Base-by-base conservation (phyloP, 2,113 vertebrate species). In the Tautogolabrus adspersus region DNA sequence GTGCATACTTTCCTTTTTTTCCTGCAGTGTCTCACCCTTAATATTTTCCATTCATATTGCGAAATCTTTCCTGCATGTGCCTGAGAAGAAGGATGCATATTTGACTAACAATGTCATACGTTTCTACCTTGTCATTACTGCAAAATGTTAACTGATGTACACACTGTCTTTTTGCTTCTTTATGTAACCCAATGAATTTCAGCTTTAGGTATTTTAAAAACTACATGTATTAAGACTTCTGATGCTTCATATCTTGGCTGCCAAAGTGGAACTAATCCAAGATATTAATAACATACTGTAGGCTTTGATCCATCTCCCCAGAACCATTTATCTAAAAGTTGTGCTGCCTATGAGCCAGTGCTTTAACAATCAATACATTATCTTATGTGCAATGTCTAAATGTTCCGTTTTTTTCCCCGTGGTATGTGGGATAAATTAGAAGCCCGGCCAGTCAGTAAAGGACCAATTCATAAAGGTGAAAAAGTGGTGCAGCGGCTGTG, bases 401-500 rank as follows among this genome's bases (percentile, higher is more conserved):
- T 89, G 93, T 90, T 88, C 66, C 60, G 58, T 66, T 79, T 67
- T 74, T 94, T 76, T 72, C 64, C 9, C 56, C 90, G 90, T 87
- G 92, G 94, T 92, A 94, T 93, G 91, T 93, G 94, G 91, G 93
- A 96, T 90, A 91, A 95, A 96, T 94, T 93, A 96, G 95, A 97
- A 97, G 94, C 91, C 90, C 60, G 86, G 93, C 88, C 88, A 97
- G 94, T 95, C 94, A 93, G 94, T 95, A 92, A 94, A 95, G 96
- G 95, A 97, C 92, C 96, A 92, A 96, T 96, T 96, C 89, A 92
- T 96, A 96, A 94, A 95, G 84, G 59, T 93, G 95, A 97, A 96
- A 94, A 95, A 96, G 95, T 95, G 93, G 94, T 93, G 94, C 95
- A 92, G 93, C 90, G 21, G 64, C 94, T 93, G 94, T 97, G 97